Evolutionary conservation across 2,888 invertebrate genomes (phyloP).

Genomic region (Eilema sororculum): DNA sequence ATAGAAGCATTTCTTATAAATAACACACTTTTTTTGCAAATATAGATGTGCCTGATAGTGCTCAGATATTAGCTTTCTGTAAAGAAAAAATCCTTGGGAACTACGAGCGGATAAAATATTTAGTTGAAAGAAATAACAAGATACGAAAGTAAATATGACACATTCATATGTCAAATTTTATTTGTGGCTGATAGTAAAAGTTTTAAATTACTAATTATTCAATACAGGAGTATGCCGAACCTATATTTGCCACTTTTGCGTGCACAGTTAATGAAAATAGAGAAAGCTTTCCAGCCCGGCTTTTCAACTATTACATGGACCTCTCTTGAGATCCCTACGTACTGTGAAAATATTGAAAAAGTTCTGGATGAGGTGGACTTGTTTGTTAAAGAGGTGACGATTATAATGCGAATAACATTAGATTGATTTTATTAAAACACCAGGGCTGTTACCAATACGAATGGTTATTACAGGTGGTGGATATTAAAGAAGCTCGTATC

Average conservation of each 20-base stretch:
- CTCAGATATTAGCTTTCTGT: slow-evolving; percentile 91
- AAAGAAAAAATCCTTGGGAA: slow-evolving; percentile 89
- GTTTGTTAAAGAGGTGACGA: slow-evolving; percentile 88
- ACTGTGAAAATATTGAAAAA: slow-evolving; percentile 86
- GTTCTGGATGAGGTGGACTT: slow-evolving; percentile 88
- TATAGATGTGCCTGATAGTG: slow-evolving; percentile 91
- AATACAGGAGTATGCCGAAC: slow-evolving; percentile 87
- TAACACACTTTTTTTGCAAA: not conserved
- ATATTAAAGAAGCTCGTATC: slow-evolving; percentile 92
- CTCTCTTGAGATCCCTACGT: slow-evolving; percentile 90
- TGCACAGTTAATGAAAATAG: slow-evolving; percentile 89
- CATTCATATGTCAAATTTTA: not conserved
- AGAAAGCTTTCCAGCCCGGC: slow-evolving; percentile 91
- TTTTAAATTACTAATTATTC: not conserved
- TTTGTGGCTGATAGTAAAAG: not conserved
- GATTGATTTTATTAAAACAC: not conserved
- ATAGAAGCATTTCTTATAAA: not conserved
- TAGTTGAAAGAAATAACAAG: slow-evolving; percentile 89
- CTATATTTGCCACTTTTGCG: slow-evolving; percentile 91
- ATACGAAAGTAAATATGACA: slow-evolving; percentile 74
- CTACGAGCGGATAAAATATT: slow-evolving; percentile 87
- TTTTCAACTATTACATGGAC: slow-evolving; percentile 94
- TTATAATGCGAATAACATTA: not conserved
- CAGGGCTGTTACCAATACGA: not conserved
- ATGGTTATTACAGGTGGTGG: slow-evolving; percentile 84